Conservation (phyloP, 1,140 invertebrate species). For the Drosophila oshimai region DNA sequence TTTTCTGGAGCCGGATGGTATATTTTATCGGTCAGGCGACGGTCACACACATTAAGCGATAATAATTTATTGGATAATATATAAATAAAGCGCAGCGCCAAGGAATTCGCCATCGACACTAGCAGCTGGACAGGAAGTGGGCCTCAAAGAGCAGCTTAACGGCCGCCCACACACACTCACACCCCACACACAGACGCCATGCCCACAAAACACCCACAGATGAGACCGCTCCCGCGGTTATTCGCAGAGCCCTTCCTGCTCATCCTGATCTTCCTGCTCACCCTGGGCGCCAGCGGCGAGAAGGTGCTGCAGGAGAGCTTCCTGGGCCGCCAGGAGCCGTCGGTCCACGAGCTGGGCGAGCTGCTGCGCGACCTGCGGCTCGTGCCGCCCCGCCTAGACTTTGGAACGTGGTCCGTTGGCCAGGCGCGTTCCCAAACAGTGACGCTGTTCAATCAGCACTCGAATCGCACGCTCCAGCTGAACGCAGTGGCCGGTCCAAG, state of each 20-base stretch:
- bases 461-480: slow-evolving; percentile 89
- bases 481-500: slow-evolving; percentile 94
- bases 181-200: neutral
- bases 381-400: slow-evolving; percentile 72
- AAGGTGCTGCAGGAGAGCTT: slow-evolving; percentile 57
- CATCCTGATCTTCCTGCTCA: slow-evolving; percentile 10
- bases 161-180: slow-evolving; percentile 6
- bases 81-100: slow-evolving; percentile 27
- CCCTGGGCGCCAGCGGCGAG: slow-evolving; percentile 9
- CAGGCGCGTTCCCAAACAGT: slow-evolving; percentile 92
- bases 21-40: neutral
- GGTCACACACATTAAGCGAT: neutral
- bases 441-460: slow-evolving; percentile 90
- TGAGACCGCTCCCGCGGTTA: slow-evolving; percentile 1
- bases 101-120: slow-evolving; percentile 9
- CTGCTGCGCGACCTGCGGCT: slow-evolving; percentile 67
- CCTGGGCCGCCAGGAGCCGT: slow-evolving; percentile 47
- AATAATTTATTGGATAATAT: neutral
- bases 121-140: slow-evolving; percentile 15
- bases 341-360: slow-evolving; percentile 53
- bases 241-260: slow-evolving; percentile 14
- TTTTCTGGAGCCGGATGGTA: neutral
- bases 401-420: slow-evolving; percentile 88
- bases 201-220: slow-evolving; percentile 1
- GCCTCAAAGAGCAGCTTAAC: slow-evolving; percentile 1